Base-by-base conservation (phyloP, 2,888 invertebrate species). In the Drosophila fungiperda region DNA sequence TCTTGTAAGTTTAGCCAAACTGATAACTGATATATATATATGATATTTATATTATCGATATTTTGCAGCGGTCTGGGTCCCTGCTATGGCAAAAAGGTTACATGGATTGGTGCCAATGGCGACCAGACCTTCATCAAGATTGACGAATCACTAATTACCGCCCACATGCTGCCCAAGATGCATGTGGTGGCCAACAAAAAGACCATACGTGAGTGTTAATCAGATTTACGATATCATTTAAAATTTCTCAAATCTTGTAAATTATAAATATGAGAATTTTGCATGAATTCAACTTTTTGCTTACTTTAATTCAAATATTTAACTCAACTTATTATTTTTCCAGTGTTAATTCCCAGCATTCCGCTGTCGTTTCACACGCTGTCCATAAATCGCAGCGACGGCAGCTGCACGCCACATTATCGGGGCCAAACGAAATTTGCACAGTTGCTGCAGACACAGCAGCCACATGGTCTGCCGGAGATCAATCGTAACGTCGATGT, bases 81-180 rank as follows among this genome's bases (percentile, higher is more conserved):
- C 0, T 95, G 96, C 67, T 96, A 96, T 93, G 97, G 98, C 0
- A 95, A 98, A 80, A 95, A 97, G 86, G 99, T 98, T 0, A 97
- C 97, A 0, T 98, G 98, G 98, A 95, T 99, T 20, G 97, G 97
- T 1, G 98, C 99, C 6, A 97, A 97, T n/a, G 98, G 98, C 0
- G 99, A 99, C 94, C 97, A 98, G 93, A 99, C 99, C 1, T 98
- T 97, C 91, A 94, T 99, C 57, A 97, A 97, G 93, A 96, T 98
- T 62, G 98, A 98, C 80, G 98, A 99, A 93, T 96, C 96, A 3
- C 94, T 98, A n/a, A 97, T 99, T 76, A 98, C 98, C 92, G 96
- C 97, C 0, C 96, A 97, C 79, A 97, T 97, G 89, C 94, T 99
- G 68, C 95, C 97, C 53, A 96, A 97, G 86, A 97, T 98, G 33